These are phyloP conservation scores for Silurus aristotelis DNA, from an alignment of 2,797 vertebrate species.

Conservation along the genomic window DNA sequence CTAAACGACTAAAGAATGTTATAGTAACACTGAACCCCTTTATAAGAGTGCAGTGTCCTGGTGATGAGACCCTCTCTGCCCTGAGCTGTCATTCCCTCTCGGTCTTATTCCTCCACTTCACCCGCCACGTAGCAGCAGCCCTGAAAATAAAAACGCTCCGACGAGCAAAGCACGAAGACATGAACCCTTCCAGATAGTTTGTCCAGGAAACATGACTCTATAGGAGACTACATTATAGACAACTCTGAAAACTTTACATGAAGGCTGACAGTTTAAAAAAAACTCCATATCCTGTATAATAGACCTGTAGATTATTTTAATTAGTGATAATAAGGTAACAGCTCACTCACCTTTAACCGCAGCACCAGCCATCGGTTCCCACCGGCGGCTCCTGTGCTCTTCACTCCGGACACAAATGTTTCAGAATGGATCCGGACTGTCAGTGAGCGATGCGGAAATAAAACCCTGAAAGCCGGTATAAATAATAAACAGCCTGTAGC, in stretches of 20 bases:
- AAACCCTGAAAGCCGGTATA: not conserved
- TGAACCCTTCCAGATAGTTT: not conserved
- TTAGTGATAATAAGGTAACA: not conserved
- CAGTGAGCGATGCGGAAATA: not conserved
- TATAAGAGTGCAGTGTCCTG: not conserved
- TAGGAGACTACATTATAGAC: too few relatives aligned
- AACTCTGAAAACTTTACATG: too few relatives aligned
- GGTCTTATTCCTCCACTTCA: not conserved
- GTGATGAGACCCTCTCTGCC: not conserved
- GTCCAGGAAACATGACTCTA: not conserved
- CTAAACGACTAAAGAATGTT: too few relatives aligned
- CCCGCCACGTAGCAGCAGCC: not conserved
- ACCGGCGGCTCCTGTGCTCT: not conserved
- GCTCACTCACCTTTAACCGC: slow-evolving; percentile 39
- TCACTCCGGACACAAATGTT: not conserved
- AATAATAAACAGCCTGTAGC: not conserved
- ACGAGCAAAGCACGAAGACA: not conserved
- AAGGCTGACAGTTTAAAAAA: not conserved
- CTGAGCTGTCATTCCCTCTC: not conserved
- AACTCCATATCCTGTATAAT: not conserved
- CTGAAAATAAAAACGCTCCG: not conserved
- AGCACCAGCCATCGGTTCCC: slow-evolving; percentile 28
- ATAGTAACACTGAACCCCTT: not conserved
- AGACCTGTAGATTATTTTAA: not conserved
- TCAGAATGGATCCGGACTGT: not conserved